These are phyloP conservation scores for Pammene fasciana DNA, from an alignment of 2,888 invertebrate species.

Conservation along the genomic window DNA sequence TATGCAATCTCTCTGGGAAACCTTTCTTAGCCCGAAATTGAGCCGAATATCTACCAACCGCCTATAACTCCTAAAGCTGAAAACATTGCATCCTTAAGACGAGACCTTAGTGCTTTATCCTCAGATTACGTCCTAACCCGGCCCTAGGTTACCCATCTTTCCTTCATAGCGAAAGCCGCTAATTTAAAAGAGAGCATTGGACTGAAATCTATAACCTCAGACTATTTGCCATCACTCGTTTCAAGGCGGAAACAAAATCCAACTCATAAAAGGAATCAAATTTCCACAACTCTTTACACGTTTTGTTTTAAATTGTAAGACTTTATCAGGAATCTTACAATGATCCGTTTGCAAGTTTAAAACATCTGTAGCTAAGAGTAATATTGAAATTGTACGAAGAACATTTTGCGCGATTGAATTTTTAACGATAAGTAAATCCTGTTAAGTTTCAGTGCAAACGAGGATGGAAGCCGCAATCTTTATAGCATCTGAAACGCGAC, in stretches of 20 bases:
- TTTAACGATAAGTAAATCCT: background rate
- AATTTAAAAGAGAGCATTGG: slow-evolving; percentile 1
- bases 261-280: slow-evolving; percentile 9
- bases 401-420: slow-evolving; percentile 1
- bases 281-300: slow-evolving; percentile 9
- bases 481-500: slow-evolving; percentile 10
- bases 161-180: background rate
- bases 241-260: slow-evolving; percentile 1
- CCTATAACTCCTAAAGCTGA: slow-evolving; percentile 4
- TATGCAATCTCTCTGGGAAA: background rate
- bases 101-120: background rate
- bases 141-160: slow-evolving; percentile 4
- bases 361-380: slow-evolving; percentile 21
- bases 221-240: background rate
- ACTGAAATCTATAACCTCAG: background rate
- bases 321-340: slow-evolving; percentile 21
- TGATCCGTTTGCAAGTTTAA: slow-evolving; percentile 23
- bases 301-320: slow-evolving; percentile 29
- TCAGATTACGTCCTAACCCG: slow-evolving; percentile 12
- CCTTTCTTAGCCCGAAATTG: background rate
- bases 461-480: slow-evolving; percentile 7
- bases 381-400: slow-evolving; percentile 22
- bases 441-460: slow-evolving; percentile 8
- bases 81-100: slow-evolving; percentile 16
- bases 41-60: slow-evolving; percentile 5